Evolutionary conservation across 2,888 invertebrate species (phyloP), one percentile per base, ranked within the genome.

Genomic region (Monochamus alternatus): DNA sequence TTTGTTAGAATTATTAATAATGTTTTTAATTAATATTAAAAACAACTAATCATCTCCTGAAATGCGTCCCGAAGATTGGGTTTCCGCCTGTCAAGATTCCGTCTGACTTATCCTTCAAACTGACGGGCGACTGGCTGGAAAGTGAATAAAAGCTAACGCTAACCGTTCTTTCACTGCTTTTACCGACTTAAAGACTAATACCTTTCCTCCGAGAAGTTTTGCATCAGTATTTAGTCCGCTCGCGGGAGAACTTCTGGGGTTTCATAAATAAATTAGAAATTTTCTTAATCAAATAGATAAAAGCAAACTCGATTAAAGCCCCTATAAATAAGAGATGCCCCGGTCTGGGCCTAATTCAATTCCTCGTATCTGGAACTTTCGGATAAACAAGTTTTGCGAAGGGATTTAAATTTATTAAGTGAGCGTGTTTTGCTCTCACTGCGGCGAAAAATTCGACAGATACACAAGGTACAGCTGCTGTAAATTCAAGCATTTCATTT

Each of bases 241-340:
- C 32, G 72, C 51, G 70, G 58, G 71, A 44, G 71, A 75, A 67
- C 74, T 76, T 75, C 77, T 64, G 69, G 73, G 75, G 68, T 75
- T 73, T 71, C 76, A 75, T 79, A 79, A 79, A 79, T 78, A 78
- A 78, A 79, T 78, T 78, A 78, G 67, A 68, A 75, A 79, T 76
- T 78, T 77, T 76, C 74, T 75, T 78, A 78, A 79, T 79, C 77
- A 75, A 77, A 73, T 73, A 75, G 79, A 79, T 79, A 79, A 77
- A 79, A 76, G 79, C 75, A 76, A 78, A 79, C 77, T 78, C 74
- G 71, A 70, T 79, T 76, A 59, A 74, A 55, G 69, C 58, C 63
- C 68, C 22, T 66, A 44, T 75, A 72, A 75, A 75, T 65, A 75
- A 65, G 47, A 47, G 14, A 64, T 64, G 64, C 47, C 22, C 47